These are phyloP conservation scores for Frankliniella fusca DNA, from an alignment of 2,888 invertebrate species.

Conservation along the genomic window DNA sequence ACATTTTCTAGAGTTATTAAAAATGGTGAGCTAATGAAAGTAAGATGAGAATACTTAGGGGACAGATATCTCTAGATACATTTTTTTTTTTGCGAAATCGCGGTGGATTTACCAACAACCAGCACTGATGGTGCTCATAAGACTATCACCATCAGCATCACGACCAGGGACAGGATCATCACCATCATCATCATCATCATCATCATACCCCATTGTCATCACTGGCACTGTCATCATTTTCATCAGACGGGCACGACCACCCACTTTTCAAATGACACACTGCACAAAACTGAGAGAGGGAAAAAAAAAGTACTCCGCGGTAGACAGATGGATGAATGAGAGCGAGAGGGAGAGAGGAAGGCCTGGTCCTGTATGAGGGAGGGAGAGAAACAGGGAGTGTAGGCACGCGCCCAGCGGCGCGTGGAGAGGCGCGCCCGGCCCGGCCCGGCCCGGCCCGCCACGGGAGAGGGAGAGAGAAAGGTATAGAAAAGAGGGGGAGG, in stretches of 20 bases:
- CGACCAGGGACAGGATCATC: not conserved
- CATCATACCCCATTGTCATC: conserved; percentile 37
- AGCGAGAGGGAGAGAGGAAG: not conserved
- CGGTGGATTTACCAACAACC: too few species aligned
- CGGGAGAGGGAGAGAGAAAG: not conserved
- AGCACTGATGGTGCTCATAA: too few species aligned
- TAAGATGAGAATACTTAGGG: too few species aligned
- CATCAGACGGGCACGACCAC: too few species aligned
- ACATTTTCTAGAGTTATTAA: too few species aligned
- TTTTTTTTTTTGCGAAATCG: too few species aligned
- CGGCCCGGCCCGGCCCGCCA: conserved; percentile 25
- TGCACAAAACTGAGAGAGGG: too few species aligned
- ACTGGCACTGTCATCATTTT: too few species aligned
- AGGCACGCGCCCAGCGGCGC: conserved; percentile 35
- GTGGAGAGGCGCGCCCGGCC: conserved; percentile 28
- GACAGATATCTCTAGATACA: too few species aligned
- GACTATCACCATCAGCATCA: not conserved
- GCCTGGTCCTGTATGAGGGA: not conserved
- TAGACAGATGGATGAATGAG: not conserved
- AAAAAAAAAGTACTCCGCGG: not conserved
- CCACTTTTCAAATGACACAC: too few species aligned
- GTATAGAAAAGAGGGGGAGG: not conserved
- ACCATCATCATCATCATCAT: conserved; percentile 34
- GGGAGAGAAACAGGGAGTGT: conserved; percentile 33
- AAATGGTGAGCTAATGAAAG: too few species aligned